These are phyloP conservation scores for Acrocephalus arundinaceus DNA, from an alignment of 2,113 vertebrate species.

Conservation along the genomic window DNA sequence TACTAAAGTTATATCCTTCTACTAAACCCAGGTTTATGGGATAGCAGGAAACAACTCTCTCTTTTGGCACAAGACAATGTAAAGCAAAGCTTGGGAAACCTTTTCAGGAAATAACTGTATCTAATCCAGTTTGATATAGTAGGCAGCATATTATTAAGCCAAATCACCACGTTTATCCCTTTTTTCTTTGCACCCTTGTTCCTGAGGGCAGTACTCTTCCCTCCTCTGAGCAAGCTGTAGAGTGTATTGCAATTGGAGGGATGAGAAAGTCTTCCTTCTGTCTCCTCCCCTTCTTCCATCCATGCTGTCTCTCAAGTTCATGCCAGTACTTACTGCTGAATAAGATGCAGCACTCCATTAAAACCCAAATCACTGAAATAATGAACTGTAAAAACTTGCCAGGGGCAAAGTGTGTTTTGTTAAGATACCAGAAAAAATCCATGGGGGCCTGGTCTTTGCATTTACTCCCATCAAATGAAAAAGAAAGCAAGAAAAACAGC, in stretches of 20 bases:
- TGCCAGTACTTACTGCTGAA: background rate
- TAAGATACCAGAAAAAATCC: slow-evolving; percentile 33
- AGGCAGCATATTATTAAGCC: slow-evolving; percentile 20
- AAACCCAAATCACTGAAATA: slow-evolving; percentile 19
- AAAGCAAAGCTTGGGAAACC: slow-evolving; percentile 16
- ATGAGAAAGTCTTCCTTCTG: background rate
- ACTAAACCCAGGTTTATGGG: background rate
- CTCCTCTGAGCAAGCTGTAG: background rate
- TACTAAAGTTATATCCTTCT: background rate
- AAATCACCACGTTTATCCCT: slow-evolving; percentile 25
- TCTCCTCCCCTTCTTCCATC: background rate
- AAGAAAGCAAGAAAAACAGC: background rate
- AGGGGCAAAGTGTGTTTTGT: slow-evolving; percentile 18
- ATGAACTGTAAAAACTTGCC: slow-evolving; percentile 22
- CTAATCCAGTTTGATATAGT: slow-evolving; percentile 54
- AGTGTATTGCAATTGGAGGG: background rate
- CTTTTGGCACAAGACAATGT: background rate
- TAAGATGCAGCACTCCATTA: slow-evolving; percentile 17
- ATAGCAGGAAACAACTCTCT: background rate
- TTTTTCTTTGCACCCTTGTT: background rate
- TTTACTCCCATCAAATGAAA: background rate
- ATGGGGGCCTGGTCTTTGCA: background rate
- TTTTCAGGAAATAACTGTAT: slow-evolving; percentile 19
- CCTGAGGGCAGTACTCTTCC: background rate
- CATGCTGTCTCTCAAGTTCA: background rate